Percentiles rank a stretch among this genome's conserved stretches.
These are phyloP conservation scores for Equus przewalskii DNA, from an alignment of 2,113 vertebrate genomes.

Conservation along the genomic window DNA sequence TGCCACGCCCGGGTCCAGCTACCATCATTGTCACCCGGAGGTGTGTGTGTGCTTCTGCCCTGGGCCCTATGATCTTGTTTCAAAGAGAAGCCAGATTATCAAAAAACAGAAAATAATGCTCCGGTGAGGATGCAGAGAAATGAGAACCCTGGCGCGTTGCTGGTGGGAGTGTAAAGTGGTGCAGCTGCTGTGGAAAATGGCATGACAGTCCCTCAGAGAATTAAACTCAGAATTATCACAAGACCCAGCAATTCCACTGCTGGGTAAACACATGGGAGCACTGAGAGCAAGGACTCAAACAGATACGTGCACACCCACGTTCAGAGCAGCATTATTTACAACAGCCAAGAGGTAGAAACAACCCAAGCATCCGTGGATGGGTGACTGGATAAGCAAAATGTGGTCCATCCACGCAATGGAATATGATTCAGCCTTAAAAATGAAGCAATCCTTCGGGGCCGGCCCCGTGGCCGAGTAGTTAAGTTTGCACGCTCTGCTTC, in stretches of 20 bases:
- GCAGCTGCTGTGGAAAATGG: rapidly evolving
- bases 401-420: rapidly evolving
- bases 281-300: background rate
- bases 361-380: rapidly evolving
- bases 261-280: background rate
- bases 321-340: background rate
- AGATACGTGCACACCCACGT: rapidly evolving
- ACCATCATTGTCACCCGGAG: rapidly evolving
- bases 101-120: background rate
- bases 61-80: background rate
- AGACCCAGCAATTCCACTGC: background rate
- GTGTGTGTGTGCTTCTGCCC: background rate
- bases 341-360: too few relatives aligned
- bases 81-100: background rate
- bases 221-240: rapidly evolving
- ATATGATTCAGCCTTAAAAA: background rate
- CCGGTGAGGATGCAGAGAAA: rapidly evolving
- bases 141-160: rapidly evolving
- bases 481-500: too few relatives aligned
- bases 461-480: too few relatives aligned
- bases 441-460: background rate
- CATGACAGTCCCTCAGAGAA: rapidly evolving
- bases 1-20: rapidly evolving
- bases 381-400: rapidly evolving
- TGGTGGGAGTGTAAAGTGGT: rapidly evolving